Conservation (phyloP, 1,140 invertebrate species). For the Globodera rostochiensis region DNA sequence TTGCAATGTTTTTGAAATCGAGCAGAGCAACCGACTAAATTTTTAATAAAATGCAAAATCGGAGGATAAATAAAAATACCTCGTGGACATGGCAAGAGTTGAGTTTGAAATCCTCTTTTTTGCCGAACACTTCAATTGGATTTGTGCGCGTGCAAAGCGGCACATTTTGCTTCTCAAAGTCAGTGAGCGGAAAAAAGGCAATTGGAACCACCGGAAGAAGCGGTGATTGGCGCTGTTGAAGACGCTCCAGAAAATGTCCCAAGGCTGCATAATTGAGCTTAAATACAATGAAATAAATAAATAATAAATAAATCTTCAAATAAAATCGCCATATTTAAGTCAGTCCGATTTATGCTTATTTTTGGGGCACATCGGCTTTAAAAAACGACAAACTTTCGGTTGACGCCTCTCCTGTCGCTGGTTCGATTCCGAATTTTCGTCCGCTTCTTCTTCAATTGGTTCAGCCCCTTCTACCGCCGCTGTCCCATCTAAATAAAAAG, state of each 20-base stretch:
- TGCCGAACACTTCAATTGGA: constrained; percentile 55
- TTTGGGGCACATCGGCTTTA: neutral
- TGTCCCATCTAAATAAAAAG: neutral
- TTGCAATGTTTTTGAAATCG: constrained; percentile 33
- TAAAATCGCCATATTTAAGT: no score
- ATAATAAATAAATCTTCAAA: neutral
- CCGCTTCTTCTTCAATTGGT: constrained; percentile 12
- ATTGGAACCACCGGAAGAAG: constrained; percentile 44
- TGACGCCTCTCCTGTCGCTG: constrained; percentile 1
- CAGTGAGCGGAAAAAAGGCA: constrained; percentile 44
- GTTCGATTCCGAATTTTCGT: constrained; percentile 8
- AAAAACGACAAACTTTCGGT: constrained; percentile 13
- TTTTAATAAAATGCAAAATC: constrained; percentile 38
- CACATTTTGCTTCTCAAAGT: constrained; percentile 49
- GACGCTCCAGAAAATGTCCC: constrained; percentile 1
- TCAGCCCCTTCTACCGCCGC: constrained; percentile 8
- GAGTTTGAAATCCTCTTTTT: constrained; percentile 67
- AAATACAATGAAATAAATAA: neutral
- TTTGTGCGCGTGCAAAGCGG: constrained; percentile 43
- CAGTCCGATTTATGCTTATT: neutral
- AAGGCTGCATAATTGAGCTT: constrained; percentile 14
- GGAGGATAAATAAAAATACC: constrained; percentile 51
- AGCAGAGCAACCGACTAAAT: constrained; percentile 34
- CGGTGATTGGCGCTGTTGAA: constrained; percentile 11
- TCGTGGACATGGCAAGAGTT: constrained; percentile 64